phyloP scores from a whole-genome alignment of 2,797 vertebrate genomes.

The Phataginus tetradactyla region DNA sequence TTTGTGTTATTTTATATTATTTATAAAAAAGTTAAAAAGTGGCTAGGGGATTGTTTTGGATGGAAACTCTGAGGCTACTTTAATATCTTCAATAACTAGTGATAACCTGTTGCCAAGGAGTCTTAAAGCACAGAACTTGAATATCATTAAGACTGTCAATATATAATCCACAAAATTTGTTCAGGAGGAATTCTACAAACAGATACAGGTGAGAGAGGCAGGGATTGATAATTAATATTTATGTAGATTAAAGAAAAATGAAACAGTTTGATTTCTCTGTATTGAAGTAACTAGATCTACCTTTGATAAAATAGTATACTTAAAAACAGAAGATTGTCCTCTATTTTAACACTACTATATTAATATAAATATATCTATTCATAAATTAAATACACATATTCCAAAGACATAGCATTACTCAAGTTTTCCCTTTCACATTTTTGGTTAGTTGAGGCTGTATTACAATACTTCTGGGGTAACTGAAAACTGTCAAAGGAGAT shows the following conservation, averaged over 20 bases:
- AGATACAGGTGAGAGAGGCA: background rate
- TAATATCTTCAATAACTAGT: background rate
- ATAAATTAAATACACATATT: background rate
- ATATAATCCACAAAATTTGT: background rate
- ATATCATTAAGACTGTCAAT: background rate
- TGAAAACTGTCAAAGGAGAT: background rate
- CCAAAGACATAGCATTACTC: background rate
- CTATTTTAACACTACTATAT: background rate
- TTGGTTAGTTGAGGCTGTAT: background rate
- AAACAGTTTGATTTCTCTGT: background rate
- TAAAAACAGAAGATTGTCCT: background rate
- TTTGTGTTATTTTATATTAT: background rate
- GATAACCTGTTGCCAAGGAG: background rate
- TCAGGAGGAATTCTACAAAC: background rate
- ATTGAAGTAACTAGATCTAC: background rate
- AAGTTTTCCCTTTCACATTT: background rate
- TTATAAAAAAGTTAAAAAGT: background rate
- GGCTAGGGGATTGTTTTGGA: background rate
- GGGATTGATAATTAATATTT: background rate
- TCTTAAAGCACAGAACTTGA: background rate
- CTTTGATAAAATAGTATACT: background rate
- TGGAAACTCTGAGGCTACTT: background rate
- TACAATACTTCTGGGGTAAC: background rate
- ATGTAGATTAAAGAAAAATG: background rate
- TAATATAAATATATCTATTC: background rate